Evolutionary conservation across 2,113 vertebrate genomes (phyloP), one percentile per base, ranked within the genome.

Genomic region (Grantiella picta): DNA sequence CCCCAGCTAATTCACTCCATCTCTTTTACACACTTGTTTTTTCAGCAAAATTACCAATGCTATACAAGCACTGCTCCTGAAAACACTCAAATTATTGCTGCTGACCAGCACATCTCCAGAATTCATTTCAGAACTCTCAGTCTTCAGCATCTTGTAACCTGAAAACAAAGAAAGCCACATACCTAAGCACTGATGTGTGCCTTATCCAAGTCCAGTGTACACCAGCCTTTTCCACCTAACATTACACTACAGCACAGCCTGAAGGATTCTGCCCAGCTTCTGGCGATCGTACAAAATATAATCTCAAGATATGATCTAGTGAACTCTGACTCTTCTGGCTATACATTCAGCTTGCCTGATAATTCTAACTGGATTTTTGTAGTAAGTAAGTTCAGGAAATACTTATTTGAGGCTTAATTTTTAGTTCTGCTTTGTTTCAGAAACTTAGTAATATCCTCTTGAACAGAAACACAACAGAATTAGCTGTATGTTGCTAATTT

Each of bases 391-490:
- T 75, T 89, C 61, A 68, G 61, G 71, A 94, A 94, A 28, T 68
- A 64, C 12, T 75, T 72, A 38, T 29, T 68, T 70, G 50, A 63
- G 44, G 15, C 56, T 86, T 69, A 76, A 73, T 76, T 93, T 94
- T 90, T 35, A 89, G 25, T 72, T 91, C 93, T 73, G 64, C 61
- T 81, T 66, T 69, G 84, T 71, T 90, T 72, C 90, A 94, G 72
- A 82, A 56, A 44, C 36, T 86, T 75, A 56, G 56, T 44, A 78
- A 79, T 78, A 50, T 72, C 73, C 44, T 84, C 50, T 60, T 77
- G 29, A 93, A 54, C 5, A 79, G 57, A 85, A 85, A 63, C 12
- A 52, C 29, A 93, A 96, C 12, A 23, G 12, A 94, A 90, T 59
- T 70, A 82, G 23, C 52, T 44, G 38, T 89, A 63, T 36, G 79